Evolutionary conservation across 2,888 invertebrate genomes (phyloP).

Genomic region (Galeopsomyia nigrocyanea): DNA sequence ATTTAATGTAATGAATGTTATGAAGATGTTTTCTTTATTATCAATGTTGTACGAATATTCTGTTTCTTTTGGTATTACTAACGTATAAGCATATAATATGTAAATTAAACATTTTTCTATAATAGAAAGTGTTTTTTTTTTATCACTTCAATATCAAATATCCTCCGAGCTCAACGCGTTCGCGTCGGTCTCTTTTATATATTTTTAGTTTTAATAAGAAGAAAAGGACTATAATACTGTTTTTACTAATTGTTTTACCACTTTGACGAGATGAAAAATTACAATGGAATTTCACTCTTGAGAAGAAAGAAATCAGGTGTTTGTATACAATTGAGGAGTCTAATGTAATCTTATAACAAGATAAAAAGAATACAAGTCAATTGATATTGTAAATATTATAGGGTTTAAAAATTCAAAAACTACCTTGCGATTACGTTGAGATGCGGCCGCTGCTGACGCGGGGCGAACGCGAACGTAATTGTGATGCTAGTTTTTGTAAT

Average conservation of each 20-base stretch:
- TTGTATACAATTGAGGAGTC: not conserved
- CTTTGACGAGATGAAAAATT: not conserved
- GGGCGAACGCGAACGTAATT: conserved; percentile 38
- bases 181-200: conserved; percentile 3
- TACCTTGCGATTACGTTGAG: conserved; percentile 45
- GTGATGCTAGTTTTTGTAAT: conserved; percentile 46
- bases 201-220: conserved; percentile 5
- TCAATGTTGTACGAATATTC: conserved; percentile 64
- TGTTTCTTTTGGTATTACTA: conserved; percentile 66
- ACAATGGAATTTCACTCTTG: conserved; percentile 1
- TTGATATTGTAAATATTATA: conserved; percentile 9
- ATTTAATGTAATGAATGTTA: conserved; percentile 67
- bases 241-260: conserved; percentile 2
- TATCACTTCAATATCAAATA: conserved; percentile 29
- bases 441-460: not conserved
- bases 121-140: conserved; percentile 48
- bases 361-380: conserved; percentile 15
- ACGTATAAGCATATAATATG: conserved; percentile 62
- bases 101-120: conserved; percentile 67
- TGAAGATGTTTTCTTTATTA: conserved; percentile 65
- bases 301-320: not conserved
- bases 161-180: conserved; percentile 22
- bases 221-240: not conserved
- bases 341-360: not conserved
- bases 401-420: conserved; percentile 35